These are phyloP conservation scores for Epinephelus moara DNA, from an alignment of 2,113 vertebrate genomes.

Conservation along the genomic window DNA sequence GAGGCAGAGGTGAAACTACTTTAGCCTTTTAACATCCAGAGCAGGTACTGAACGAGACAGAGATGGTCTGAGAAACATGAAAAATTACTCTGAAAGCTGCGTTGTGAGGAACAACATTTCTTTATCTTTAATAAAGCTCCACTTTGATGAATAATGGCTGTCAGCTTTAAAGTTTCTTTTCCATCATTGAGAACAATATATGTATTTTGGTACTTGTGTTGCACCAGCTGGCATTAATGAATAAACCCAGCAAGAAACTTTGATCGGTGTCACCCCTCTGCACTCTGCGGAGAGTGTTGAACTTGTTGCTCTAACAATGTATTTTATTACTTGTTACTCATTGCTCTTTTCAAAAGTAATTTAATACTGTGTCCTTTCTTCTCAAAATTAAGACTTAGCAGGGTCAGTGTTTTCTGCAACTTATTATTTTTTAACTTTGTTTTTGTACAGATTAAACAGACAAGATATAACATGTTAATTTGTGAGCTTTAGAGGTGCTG, in stretches of 20 bases:
- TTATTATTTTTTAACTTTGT: not conserved
- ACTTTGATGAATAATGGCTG: not conserved
- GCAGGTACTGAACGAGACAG: not conserved
- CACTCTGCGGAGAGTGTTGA: no score
- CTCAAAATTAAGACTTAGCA: no score
- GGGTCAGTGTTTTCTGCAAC: not conserved
- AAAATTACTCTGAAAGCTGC: not conserved
- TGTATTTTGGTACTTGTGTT: not conserved
- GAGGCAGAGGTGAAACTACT: slow-evolving; percentile 45
- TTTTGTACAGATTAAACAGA: not conserved
- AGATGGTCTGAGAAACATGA: slow-evolving; percentile 2
- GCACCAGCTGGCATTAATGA: not conserved
- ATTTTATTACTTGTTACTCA: no score
- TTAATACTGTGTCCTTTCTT: no score
- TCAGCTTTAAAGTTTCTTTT: not conserved
- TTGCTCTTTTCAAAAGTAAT: no score
- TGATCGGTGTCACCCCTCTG: not conserved
- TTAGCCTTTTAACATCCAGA: slow-evolving; percentile 11
- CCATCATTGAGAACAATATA: not conserved
- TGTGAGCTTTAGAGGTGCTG: not conserved
- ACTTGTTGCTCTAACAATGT: no score
- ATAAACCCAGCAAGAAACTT: not conserved
- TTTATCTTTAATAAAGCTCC: not conserved
- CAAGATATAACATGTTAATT: not conserved
- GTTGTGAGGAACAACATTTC: not conserved